A percentile compares a stretch with the other conserved stretches of the same genome.
Evolutionary conservation across 2,797 vertebrate genomes (phyloP).

Genomic region (Kryptopterus vitreolus): DNA sequence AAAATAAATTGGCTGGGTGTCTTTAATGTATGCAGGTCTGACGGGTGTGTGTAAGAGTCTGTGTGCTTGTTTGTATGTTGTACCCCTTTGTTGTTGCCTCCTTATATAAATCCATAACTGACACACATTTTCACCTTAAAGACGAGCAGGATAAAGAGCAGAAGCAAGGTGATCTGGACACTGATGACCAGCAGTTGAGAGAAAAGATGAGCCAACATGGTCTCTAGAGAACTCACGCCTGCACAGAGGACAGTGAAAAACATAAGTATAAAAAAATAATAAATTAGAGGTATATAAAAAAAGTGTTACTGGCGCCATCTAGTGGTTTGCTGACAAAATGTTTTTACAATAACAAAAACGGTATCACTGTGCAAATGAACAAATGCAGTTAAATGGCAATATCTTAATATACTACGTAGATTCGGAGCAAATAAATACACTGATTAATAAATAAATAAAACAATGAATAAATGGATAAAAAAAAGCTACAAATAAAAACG

Average conservation of each 20-base stretch:
- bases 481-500: too few relatives aligned
- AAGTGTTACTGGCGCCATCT: neutral
- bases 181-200: slow-evolving; percentile 75
- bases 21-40: neutral
- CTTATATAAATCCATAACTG: neutral
- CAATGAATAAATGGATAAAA: too few relatives aligned
- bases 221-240: slow-evolving; percentile 74
- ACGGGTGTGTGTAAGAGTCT: neutral
- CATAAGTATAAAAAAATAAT: neutral
- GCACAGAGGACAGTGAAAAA: slow-evolving; percentile 25
- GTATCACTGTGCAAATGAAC: too few relatives aligned
- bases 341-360: neutral
- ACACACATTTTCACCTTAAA: slow-evolving; percentile 60
- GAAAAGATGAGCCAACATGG: slow-evolving; percentile 73
- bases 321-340: neutral
- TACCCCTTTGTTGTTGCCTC: neutral
- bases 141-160: slow-evolving; percentile 76
- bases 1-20: neutral
- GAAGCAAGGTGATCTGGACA: slow-evolving; percentile 71
- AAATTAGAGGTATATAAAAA: too few relatives aligned
- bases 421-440: too few relatives aligned
- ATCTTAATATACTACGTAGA: too few relatives aligned
- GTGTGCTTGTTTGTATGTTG: neutral
- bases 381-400: too few relatives aligned
- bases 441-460: too few relatives aligned